Conservation (phyloP, 1,140 invertebrate species). For the Calliphora vicina region DNA sequence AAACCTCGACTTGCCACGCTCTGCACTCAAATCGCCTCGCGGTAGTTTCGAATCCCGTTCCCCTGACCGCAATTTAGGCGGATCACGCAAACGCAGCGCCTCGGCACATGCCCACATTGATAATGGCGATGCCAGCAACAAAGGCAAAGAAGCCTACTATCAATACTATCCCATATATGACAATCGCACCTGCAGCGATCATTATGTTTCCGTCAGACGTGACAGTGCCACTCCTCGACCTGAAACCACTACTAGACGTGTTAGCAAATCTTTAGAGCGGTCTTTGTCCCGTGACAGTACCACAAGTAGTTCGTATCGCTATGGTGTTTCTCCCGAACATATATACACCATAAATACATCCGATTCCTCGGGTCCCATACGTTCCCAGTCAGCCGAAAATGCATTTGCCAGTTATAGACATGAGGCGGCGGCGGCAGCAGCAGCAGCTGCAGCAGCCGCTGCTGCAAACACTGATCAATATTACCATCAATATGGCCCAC, state of each 20-base stretch:
- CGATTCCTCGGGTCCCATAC: constrained; percentile 52
- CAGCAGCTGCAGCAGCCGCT: not conserved
- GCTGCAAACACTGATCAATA: constrained; percentile 40
- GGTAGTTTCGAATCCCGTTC: constrained; percentile 45
- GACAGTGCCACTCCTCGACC: constrained; percentile 20
- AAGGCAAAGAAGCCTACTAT: constrained; percentile 53
- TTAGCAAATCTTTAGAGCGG: constrained; percentile 60
- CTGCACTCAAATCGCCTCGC: constrained; percentile 37
- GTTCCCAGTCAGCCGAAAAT: constrained; percentile 61
- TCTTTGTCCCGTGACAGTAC: constrained; percentile 57
- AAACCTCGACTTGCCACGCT: constrained; percentile 53
- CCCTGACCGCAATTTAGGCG: constrained; percentile 37
- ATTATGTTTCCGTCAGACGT: constrained; percentile 53
- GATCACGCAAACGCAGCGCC: constrained; percentile 53
- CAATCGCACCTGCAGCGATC: constrained; percentile 61
- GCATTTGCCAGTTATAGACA: constrained; percentile 55
- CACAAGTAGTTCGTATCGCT: constrained; percentile 56
- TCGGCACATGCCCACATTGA: constrained; percentile 61
- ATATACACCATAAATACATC: constrained; percentile 45
- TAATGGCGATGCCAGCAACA: constrained; percentile 43
- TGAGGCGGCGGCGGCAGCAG: constrained; percentile 39
- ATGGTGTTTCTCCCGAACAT: constrained; percentile 58
- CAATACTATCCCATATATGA: constrained; percentile 62
- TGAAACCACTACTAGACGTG: constrained; percentile 42
- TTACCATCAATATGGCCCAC: constrained; percentile 39